Evolutionary conservation across 2,888 invertebrate genomes (phyloP), one percentile per base, ranked within the genome.

Genomic region (Eumerus sabulonum): DNA sequence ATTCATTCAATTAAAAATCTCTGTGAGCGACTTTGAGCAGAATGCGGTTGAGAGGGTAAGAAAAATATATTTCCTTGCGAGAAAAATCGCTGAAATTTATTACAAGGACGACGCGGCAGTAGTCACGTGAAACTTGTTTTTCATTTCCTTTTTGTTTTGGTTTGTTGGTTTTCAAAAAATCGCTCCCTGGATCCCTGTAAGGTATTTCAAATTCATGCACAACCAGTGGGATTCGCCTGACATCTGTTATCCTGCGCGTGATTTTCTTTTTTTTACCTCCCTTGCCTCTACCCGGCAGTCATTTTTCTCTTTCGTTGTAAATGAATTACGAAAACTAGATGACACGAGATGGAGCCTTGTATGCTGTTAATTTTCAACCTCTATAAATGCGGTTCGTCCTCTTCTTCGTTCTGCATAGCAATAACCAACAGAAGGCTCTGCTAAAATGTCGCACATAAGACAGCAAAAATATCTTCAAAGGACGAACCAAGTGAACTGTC

Each of bases 1-100:
- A 79, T 79, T 64, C 64, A 79, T 74, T 79, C 79, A 79, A 79
- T 79, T 79, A 79, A 79, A 77, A 74, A 68, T 68, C 79, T 63
- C 64, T 60, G 59, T 56, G 57, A 77, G 67, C 53, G 70, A 72
- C 66, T 67, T 47, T 35, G 44, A 44, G 44, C 56, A 19, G 47
- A 40, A 62, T 42, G 48, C 27, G 54, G 36, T 40, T 3, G n/a
- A 5, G 40, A 9, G 63, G 64, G 27, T 18, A 57, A 17, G 45
- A 36, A 53, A 27, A 13, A 14, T 27, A 9, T 59, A 14, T 48
- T 53, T 71, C 62, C 62, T 56, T 54, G 47, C 36, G 47, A 36
- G 40, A 77, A 66, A 67, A 76, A 77, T 72, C 27, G 36, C 71
- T 40, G 50, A 60, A 66, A 77, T 77, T 77, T 77, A 77, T 77